phyloP scores from a whole-genome alignment of 2,797 vertebrate species.

The Naso thynnoides region DNA sequence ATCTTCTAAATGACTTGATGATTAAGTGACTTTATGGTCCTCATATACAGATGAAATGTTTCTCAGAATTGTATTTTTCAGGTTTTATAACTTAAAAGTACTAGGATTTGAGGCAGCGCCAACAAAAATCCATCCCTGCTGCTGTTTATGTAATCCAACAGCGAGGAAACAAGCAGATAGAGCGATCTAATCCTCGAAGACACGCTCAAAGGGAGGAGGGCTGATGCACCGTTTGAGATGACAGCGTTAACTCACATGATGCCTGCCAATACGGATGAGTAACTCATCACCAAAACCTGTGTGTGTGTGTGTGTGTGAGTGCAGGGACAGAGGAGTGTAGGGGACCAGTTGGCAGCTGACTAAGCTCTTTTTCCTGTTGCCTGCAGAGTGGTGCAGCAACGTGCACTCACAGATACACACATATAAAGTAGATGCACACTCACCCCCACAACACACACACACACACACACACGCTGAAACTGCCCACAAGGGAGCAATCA shows the following conservation, averaged over 20 bases:
- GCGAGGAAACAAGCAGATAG: constrained; percentile 36
- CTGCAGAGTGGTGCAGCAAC: constrained; percentile 65
- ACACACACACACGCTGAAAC: constrained; percentile 51
- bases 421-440: constrained; percentile 12
- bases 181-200: constrained; percentile 35
- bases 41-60: background rate
- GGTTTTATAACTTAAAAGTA: constrained; percentile 30
- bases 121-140: constrained; percentile 22
- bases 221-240: constrained; percentile 48
- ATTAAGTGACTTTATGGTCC: background rate
- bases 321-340: constrained; percentile 29
- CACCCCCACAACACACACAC: constrained; percentile 23
- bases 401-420: constrained; percentile 33
- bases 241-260: constrained; percentile 40
- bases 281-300: constrained; percentile 58
- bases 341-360: constrained; percentile 77
- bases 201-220: constrained; percentile 41
- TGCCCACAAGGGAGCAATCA: constrained; percentile 66
- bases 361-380: constrained; percentile 71
- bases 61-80: background rate
- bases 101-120: constrained; percentile 16
- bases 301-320: constrained; percentile 25
- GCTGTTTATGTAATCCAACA: constrained; percentile 47
- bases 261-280: constrained; percentile 57
- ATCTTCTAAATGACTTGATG: background rate